phyloP scores from a whole-genome alignment of 2,888 invertebrate genomes.

The Leptothorax acervorum region DNA sequence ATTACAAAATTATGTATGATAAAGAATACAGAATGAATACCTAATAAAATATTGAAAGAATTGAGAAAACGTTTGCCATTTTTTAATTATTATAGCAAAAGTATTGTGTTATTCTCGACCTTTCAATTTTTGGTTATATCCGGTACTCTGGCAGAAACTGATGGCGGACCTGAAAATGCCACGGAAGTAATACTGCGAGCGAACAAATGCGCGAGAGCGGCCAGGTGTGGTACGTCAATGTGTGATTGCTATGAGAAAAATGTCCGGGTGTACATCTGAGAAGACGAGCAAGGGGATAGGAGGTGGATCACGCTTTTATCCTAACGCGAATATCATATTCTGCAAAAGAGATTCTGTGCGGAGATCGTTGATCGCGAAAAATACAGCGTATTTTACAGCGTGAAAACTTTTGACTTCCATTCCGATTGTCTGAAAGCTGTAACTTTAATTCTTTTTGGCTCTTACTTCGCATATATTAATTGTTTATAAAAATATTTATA shows the following conservation, averaged over 20 bases:
- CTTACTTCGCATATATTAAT: neutral
- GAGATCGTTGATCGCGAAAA: neutral
- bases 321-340: slow-evolving; percentile 4
- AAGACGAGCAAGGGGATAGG: neutral
- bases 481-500: neutral
- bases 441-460: neutral
- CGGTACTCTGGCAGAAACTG: neutral
- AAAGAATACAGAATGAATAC: neutral
- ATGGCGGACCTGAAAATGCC: slow-evolving; percentile 10
- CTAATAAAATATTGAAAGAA: neutral
- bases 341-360: neutral
- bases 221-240: slow-evolving; percentile 13
- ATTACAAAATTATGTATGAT: neutral
- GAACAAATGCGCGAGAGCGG: slow-evolving; percentile 2
- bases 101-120: neutral
- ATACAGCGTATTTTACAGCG: neutral
- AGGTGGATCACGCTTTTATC: neutral
- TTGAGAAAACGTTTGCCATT: neutral
- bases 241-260: slow-evolving; percentile 2
- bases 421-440: neutral
- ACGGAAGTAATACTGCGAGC: slow-evolving; percentile 18
- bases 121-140: neutral
- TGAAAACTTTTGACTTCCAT: neutral
- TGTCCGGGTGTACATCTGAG: slow-evolving; percentile 1
- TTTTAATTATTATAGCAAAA: neutral